These are phyloP conservation scores for Isurus oxyrinchus DNA, from an alignment of 2,113 vertebrate genomes.

Conservation along the genomic window DNA sequence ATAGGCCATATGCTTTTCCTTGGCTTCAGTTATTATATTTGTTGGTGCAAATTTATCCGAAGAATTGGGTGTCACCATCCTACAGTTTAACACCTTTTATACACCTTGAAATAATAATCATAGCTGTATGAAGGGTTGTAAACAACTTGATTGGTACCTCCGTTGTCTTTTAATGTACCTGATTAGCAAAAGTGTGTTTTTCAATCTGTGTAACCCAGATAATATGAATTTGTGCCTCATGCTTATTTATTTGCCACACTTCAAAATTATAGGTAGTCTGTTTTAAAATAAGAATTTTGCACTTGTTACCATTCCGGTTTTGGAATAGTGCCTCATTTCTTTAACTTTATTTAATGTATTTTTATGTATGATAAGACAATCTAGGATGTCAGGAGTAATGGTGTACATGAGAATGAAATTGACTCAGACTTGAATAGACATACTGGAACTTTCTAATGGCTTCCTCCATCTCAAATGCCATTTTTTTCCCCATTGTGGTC, in stretches of 20 bases:
- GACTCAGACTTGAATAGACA: not conserved
- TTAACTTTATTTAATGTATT: not conserved
- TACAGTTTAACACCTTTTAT: not conserved
- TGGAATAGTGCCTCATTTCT: not conserved
- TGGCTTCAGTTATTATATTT: not conserved
- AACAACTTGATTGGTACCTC: not conserved
- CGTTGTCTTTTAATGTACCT: not conserved
- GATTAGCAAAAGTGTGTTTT: not conserved
- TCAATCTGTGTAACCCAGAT: not conserved
- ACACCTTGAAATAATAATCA: not conserved
- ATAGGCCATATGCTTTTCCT: not conserved
- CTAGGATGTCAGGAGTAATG: not conserved
- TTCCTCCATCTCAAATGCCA: not conserved
- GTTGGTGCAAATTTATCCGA: not conserved
- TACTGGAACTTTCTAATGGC: not conserved
- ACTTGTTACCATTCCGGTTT: not conserved
- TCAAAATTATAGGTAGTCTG: not conserved
- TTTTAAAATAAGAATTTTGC: not conserved
- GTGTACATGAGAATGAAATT: not conserved
- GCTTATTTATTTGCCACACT: not conserved
- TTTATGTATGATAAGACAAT: not conserved
- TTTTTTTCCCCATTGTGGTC: not conserved
- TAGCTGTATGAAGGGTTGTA: not conserved
- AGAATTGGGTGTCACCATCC: not conserved
- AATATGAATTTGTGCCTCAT: not conserved